Base-by-base conservation (phyloP, 2,888 invertebrate species). In the Caenorhabditis becei region DNA sequence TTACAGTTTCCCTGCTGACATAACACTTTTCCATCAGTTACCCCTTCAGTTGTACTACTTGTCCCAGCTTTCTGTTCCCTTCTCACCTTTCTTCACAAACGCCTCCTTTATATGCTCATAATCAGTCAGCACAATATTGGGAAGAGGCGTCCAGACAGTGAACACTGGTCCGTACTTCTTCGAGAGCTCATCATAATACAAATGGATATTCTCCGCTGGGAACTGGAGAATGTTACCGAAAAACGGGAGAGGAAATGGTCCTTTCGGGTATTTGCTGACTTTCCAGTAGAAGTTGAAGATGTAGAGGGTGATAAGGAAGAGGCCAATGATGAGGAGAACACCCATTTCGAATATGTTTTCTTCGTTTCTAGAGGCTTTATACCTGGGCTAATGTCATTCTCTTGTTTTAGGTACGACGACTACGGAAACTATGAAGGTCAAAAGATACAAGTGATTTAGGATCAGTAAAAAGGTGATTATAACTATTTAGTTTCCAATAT, bases 91-190 rank as follows among this genome's bases (percentile, higher is more conserved):
- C 1, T 70, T 83, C 0, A 82, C 54, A 3, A 83, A 81, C 8
- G 87, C 87, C 1, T 88, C 86, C 23, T 85, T 83, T 7, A 83
- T 41, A 20, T 78, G 62, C 4, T 86, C 84, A 49, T 83, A 88
- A 53, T 80, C 80, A 8, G 72, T 78, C 23, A 88, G 53, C 24
- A 86, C 71, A 0, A 88, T 75, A 18, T 66, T 51, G 0, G 85
- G 86, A 11, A 49, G 24, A 0, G 87, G 88, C n/a, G 81, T 53
- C 83, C 83, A 88, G 10, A 88, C 18, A 1, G 88, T 88, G 67
- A 77, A 88, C 11, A 85, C 77, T 2, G 84, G 83, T 2, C 88
- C 88, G 59, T 87, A 88, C 10, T 61, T 71, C 74, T 88, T 83
- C 26, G 77, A 35, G 14, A 83, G 65, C 0, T 84, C 81, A 26